Percentiles rank a stretch among this genome's conserved stretches.
Conservation (phyloP, 2,797 vertebrate species). For the Chloroceryle amazona region DNA sequence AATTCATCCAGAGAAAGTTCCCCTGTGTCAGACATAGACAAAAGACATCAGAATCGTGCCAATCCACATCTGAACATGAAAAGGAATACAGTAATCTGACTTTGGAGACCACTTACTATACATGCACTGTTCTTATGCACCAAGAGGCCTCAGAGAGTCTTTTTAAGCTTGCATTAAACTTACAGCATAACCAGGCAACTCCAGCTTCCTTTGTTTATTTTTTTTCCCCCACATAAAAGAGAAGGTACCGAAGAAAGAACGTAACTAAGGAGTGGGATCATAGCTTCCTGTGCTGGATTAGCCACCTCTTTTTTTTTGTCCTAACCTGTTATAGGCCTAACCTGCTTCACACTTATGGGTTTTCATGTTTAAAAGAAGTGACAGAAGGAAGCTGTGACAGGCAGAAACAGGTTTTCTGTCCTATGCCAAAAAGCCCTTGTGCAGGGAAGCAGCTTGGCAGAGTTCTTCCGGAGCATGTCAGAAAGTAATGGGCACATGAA, state of each 20-base stretch:
- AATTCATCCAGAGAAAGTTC: slow-evolving; percentile 93
- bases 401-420: background rate
- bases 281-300: background rate
- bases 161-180: background rate
- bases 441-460: background rate
- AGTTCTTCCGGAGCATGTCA: background rate
- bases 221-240: background rate
- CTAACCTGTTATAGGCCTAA: background rate
- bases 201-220: background rate
- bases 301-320: background rate
- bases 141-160: background rate
- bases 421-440: background rate
- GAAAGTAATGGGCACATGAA: background rate
- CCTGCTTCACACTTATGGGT: background rate
- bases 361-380: background rate
- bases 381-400: background rate
- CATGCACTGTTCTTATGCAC: background rate
- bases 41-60: background rate
- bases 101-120: background rate
- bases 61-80: background rate
- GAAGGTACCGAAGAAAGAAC: background rate
- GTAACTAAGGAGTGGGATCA: background rate
- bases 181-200: background rate
- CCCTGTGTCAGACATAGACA: slow-evolving; percentile 75
- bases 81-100: background rate